phyloP scores from a whole-genome alignment of 2,797 vertebrate genomes.

The Sphaeramia orbicularis region DNA sequence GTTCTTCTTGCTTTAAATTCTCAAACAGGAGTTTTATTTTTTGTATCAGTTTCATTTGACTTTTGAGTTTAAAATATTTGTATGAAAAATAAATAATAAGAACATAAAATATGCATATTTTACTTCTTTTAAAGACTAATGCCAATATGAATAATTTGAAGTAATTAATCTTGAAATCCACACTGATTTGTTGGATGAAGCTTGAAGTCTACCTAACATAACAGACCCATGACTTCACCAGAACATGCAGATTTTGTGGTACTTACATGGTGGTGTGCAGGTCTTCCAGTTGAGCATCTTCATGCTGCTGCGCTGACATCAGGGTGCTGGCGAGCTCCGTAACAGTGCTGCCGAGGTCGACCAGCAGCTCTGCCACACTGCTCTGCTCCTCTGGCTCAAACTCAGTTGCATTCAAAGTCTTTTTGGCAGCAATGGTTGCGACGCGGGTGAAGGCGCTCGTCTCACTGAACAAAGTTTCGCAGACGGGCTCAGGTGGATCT shows the following conservation, averaged over 20 bases:
- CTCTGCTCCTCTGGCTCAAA: conserved; percentile 47
- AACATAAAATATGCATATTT: too few relatives aligned
- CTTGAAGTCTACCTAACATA: too few relatives aligned
- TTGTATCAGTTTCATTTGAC: too few relatives aligned
- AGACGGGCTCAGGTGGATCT: conserved; percentile 46
- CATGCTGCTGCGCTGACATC: conserved; percentile 59
- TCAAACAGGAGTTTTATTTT: too few relatives aligned
- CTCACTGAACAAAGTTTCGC: conserved; percentile 76
- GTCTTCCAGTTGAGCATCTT: conserved; percentile 66
- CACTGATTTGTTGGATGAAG: too few relatives aligned
- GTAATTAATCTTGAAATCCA: too few relatives aligned
- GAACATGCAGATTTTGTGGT: not conserved
- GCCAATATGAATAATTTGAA: too few relatives aligned
- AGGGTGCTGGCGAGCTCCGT: conserved; percentile 69
- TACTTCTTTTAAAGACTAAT: too few relatives aligned
- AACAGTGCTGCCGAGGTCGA: conserved; percentile 69
- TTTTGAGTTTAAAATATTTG: too few relatives aligned
- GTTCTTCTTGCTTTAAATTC: too few relatives aligned
- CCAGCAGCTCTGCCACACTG: conserved; percentile 63
- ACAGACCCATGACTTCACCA: not conserved
- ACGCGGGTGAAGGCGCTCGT: conserved; percentile 84
- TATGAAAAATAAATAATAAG: too few relatives aligned
- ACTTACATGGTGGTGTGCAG: conserved; percentile 77
- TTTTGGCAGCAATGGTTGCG: conserved; percentile 49
- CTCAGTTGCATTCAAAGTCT: not conserved